Percentiles rank a stretch among this genome's conserved stretches.
Evolutionary conservation across 2,888 invertebrate genomes (phyloP).

Genomic region (Tipula confusa): DNA sequence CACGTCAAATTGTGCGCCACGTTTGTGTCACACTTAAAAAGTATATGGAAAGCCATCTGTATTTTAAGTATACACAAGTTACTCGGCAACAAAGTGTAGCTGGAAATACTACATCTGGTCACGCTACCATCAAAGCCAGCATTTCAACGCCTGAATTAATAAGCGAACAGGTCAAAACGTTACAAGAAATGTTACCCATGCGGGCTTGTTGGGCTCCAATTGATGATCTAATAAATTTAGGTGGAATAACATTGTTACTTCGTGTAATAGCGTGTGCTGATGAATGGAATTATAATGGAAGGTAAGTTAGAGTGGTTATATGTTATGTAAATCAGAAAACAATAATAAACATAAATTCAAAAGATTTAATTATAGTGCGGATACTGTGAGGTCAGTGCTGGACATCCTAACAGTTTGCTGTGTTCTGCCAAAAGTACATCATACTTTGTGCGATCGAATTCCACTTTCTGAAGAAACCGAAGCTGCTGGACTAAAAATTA

Average conservation of each 20-base stretch:
- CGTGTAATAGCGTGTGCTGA: conserved; percentile 84
- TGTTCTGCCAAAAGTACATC: conserved; percentile 76
- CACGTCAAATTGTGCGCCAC: conserved; percentile 84
- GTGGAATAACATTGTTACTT: conserved; percentile 74
- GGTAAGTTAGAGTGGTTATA: conserved; percentile 47
- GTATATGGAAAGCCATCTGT: conserved; percentile 88
- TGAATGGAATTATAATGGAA: conserved; percentile 87
- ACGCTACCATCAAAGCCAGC: conserved; percentile 54
- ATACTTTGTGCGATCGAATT: conserved; percentile 68
- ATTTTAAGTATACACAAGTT: conserved; percentile 69
- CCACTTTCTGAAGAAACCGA: conserved; percentile 73
- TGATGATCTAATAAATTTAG: conserved; percentile 77
- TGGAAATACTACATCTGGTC: conserved; percentile 43
- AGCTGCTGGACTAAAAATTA: conserved; percentile 75
- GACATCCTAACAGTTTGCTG: conserved; percentile 90
- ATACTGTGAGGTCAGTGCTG: conserved; percentile 74
- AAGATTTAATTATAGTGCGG: conserved; percentile 55
- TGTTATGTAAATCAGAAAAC: neutral
- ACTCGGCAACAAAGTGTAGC: conserved; percentile 55
- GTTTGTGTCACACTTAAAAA: conserved; percentile 84
- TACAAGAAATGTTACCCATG: conserved; percentile 71
- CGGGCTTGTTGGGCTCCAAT: conserved; percentile 84
- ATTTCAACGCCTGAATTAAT: conserved; percentile 73
- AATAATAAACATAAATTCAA: neutral
- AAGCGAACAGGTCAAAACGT: conserved; percentile 76